phyloP scores from a whole-genome alignment of 2,113 vertebrate genomes.

The Tragelaphus buxtoni region DNA sequence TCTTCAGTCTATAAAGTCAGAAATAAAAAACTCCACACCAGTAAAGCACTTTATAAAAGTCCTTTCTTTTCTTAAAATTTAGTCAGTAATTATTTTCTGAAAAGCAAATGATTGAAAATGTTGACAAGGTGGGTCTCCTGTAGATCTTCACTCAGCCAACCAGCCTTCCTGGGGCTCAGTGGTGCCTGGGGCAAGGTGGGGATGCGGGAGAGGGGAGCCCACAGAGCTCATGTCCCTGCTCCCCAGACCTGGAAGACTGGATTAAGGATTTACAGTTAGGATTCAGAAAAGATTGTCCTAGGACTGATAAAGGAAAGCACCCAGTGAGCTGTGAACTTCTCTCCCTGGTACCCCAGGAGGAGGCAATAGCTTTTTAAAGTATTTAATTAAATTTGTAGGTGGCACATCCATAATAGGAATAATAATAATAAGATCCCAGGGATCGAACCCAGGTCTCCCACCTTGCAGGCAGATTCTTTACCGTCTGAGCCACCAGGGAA shows the following conservation, averaged over 20 bases:
- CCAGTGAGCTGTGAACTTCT: neutral
- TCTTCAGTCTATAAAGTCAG: neutral
- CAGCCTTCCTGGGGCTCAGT: neutral
- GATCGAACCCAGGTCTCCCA: neutral
- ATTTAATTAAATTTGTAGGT: neutral
- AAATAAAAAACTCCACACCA: neutral
- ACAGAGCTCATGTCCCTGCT: neutral
- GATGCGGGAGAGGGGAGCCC: neutral
- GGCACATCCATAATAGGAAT: neutral
- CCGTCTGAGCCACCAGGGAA: neutral
- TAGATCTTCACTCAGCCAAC: neutral
- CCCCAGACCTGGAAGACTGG: neutral
- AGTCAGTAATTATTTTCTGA: neutral
- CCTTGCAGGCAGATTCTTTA: neutral
- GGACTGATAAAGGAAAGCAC: neutral
- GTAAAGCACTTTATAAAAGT: neutral
- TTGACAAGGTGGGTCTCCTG: neutral
- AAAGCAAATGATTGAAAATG: neutral
- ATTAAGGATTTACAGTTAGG: neutral
- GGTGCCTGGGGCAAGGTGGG: neutral
- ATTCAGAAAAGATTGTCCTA: neutral
- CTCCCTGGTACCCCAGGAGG: neutral
- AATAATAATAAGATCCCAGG: neutral
- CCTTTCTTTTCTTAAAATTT: neutral
- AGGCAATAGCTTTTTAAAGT: neutral